These are phyloP conservation scores for Dryocosmus kuriphilus DNA, from an alignment of 2,888 invertebrate genomes.

Conservation along the genomic window DNA sequence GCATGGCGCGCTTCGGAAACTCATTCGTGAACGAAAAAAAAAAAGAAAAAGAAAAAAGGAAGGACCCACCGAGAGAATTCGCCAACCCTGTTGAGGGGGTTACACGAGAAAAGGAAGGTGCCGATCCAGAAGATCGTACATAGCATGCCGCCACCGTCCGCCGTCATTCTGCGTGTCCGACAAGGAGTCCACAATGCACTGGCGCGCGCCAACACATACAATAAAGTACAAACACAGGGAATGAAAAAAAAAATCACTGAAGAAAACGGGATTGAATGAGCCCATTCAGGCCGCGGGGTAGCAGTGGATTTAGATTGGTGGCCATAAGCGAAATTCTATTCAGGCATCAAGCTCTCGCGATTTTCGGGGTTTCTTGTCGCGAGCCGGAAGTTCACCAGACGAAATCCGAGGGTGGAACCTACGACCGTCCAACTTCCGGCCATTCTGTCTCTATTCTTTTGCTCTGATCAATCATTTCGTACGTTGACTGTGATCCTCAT, in stretches of 20 bases:
- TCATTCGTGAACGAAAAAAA: constrained; percentile 22
- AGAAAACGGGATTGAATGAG: constrained; percentile 47
- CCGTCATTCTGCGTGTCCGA: constrained; percentile 24
- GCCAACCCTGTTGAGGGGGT: neutral
- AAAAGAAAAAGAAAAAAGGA: neutral
- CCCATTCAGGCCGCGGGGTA: constrained; percentile 42
- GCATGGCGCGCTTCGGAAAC: constrained; percentile 26
- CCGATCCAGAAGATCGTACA: constrained; percentile 34
- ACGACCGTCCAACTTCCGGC: constrained; percentile 29
- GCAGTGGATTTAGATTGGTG: constrained; percentile 43
- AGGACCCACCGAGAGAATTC: neutral
- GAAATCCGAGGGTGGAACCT: constrained; percentile 57
- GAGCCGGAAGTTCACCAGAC: constrained; percentile 73
- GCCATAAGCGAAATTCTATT: constrained; percentile 45
- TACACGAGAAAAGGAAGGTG: constrained; percentile 27
- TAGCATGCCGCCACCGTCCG: constrained; percentile 39
- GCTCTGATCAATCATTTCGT: neutral
- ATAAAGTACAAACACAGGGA: constrained; percentile 41
- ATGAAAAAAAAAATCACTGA: neutral
- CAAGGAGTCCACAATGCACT: constrained; percentile 48
- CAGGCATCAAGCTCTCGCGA: constrained; percentile 48
- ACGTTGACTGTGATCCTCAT: neutral
- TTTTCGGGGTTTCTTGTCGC: constrained; percentile 52
- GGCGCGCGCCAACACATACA: constrained; percentile 54
- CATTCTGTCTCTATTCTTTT: neutral